Percentiles rank a stretch among this genome's conserved stretches.
Evolutionary conservation across 2,888 invertebrate genomes (phyloP).

Genomic region (Cryptus armator): DNA sequence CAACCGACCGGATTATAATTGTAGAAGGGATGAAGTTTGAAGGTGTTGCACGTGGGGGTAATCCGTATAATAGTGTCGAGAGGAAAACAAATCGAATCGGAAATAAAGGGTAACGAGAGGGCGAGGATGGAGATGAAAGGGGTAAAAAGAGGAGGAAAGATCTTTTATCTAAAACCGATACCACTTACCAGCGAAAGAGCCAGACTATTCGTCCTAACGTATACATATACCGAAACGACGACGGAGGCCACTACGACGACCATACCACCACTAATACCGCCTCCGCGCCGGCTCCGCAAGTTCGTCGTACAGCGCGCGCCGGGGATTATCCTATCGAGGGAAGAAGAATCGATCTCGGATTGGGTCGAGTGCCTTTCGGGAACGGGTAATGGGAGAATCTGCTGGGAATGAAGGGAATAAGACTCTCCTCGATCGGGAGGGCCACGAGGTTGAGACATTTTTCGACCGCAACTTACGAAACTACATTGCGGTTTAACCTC

Average conservation of each 20-base stretch:
- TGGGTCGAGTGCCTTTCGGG: constrained; percentile 47
- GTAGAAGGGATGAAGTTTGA: not conserved
- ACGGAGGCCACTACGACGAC: constrained; percentile 12
- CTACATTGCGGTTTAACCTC: not conserved
- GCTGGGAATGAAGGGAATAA: constrained; percentile 37
- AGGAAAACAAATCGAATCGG: constrained; percentile 21
- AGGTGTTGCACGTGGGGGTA: constrained; percentile 16
- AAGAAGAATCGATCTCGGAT: constrained; percentile 62
- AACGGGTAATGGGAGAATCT: constrained; percentile 59
- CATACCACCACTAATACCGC: constrained; percentile 47
- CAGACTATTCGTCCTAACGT: constrained; percentile 20
- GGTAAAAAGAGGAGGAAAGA: constrained; percentile 8
- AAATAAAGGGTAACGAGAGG: constrained; percentile 39
- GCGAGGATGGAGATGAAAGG: not conserved
- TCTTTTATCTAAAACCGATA: constrained; percentile 59
- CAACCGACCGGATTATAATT: constrained; percentile 36
- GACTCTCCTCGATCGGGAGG: constrained; percentile 18
- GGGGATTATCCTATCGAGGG: constrained; percentile 62
- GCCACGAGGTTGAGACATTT: constrained; percentile 30
- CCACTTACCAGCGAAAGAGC: constrained; percentile 47
- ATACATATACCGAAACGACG: constrained; percentile 15
- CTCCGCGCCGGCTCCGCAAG: constrained; percentile 34
- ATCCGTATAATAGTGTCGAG: constrained; percentile 25
- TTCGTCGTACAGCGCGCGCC: constrained; percentile 45
- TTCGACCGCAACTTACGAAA: constrained; percentile 25